Evolutionary conservation across 1,140 invertebrate genomes (phyloP).

Genomic region (Reticulitermes speratus): DNA sequence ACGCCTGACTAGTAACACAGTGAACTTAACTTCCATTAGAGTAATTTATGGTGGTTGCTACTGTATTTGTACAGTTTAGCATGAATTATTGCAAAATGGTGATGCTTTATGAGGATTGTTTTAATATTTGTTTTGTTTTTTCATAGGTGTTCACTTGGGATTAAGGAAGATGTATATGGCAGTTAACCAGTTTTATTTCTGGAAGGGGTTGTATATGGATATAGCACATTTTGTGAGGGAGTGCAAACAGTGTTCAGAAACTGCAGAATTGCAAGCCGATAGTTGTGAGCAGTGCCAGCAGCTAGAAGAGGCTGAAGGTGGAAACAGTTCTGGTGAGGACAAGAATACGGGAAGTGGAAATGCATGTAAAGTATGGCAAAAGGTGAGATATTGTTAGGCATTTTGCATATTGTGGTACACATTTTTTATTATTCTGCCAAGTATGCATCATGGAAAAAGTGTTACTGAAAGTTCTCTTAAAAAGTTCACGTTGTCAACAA

Average conservation of each 20-base stretch:
- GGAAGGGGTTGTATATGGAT: conserved; percentile 44
- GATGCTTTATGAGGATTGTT: not conserved
- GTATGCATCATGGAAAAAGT: no score
- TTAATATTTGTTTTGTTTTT: conserved; percentile 22
- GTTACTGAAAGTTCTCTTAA: no score
- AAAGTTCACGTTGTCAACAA: no score
- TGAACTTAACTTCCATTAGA: no score
- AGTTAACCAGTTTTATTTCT: conserved; percentile 41
- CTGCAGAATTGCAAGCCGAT: conserved; percentile 27
- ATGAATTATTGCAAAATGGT: no score
- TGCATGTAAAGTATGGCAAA: conserved; percentile 39
- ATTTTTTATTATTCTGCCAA: not conserved
- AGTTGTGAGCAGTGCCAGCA: not conserved
- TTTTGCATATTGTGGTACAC: conserved; percentile 20
- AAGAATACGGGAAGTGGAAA: conserved; percentile 33
- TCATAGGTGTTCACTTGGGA: conserved; percentile 44
- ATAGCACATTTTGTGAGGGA: conserved; percentile 41
- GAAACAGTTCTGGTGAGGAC: conserved; percentile 24
- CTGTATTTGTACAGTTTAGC: no score
- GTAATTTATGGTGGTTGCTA: no score
- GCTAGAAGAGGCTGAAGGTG: conserved; percentile 7
- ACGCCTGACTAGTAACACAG: no score
- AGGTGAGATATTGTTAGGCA: conserved; percentile 30
- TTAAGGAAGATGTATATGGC: conserved; percentile 44
- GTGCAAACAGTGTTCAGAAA: conserved; percentile 42